These are phyloP conservation scores for Dasysyrphus tricinctus DNA, from an alignment of 2,888 invertebrate genomes.

Conservation along the genomic window DNA sequence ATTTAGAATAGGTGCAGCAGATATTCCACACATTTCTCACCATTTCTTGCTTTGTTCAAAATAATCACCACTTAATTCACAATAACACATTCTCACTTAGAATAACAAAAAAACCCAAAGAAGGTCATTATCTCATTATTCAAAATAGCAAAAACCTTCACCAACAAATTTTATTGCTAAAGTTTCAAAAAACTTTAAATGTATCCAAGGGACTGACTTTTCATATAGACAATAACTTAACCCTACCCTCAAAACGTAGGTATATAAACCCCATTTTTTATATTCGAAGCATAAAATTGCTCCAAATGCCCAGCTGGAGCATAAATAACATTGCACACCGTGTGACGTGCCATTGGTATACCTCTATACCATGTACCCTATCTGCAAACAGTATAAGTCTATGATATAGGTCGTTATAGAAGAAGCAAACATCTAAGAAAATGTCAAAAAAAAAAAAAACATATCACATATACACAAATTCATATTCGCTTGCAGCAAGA, in stretches of 20 bases:
- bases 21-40: too few species aligned
- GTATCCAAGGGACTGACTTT: constrained; percentile 6
- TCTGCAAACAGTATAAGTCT: not conserved
- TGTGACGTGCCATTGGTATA: constrained; percentile 24
- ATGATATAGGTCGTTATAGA: constrained; percentile 57
- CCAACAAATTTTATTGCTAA: constrained; percentile 3
- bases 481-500: constrained; percentile 14
- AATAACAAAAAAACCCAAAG: not conserved
- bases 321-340: constrained; percentile 59
- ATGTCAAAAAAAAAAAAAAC: constrained; percentile 43
- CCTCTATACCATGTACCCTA: not conserved
- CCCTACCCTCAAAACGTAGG: constrained; percentile 3
- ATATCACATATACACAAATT: not conserved
- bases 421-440: constrained; percentile 40
- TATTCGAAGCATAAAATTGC: constrained; percentile 37
- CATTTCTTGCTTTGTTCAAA: not conserved
- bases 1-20: too few species aligned
- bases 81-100: not conserved
- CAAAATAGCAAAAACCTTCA: constrained; percentile 37
- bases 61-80: not conserved
- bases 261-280: constrained; percentile 5
- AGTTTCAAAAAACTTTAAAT: constrained; percentile 29
- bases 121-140: constrained; percentile 36
- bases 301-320: constrained; percentile 65
- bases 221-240: constrained; percentile 22